Conservation (phyloP, 2,113 vertebrate species). For the Epinephelus moara region DNA sequence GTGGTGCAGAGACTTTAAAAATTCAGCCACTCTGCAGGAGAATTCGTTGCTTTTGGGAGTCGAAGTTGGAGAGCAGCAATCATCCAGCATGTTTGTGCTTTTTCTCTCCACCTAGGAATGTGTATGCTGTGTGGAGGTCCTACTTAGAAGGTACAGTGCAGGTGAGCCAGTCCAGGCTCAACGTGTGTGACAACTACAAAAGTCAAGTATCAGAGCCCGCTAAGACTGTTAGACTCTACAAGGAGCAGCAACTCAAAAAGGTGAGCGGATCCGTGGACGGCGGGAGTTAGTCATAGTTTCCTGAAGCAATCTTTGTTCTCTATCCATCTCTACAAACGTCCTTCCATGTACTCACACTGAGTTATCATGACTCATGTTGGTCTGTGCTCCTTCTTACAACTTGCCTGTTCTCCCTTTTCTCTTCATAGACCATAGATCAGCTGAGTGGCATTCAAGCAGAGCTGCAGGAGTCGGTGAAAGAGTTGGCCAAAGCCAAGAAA, state of each 20-base stretch:
- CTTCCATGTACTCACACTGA: neutral
- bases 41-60: neutral
- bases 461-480: constrained; percentile 97
- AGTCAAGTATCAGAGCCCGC: constrained; percentile 95
- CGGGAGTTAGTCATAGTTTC: constrained; percentile 7
- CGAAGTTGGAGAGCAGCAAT: neutral
- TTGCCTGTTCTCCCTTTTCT: constrained; percentile 37
- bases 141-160: constrained; percentile 96
- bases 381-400: constrained; percentile 14
- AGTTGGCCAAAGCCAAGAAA: constrained; percentile 99
- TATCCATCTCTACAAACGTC: neutral
- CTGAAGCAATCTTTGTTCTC: constrained; percentile 21
- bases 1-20: neutral
- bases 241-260: constrained; percentile 98
- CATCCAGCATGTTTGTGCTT: constrained; percentile 4
- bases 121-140: constrained; percentile 96
- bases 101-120: constrained; percentile 87
- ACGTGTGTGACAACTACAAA: constrained; percentile 97
- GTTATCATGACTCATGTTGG: constrained; percentile 27
- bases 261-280: constrained; percentile 72
- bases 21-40: constrained; percentile 1
- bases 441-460: constrained; percentile 96
- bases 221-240: constrained; percentile 94
- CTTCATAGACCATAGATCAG: constrained; percentile 93
- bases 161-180: constrained; percentile 96